Evolutionary conservation across 2,888 invertebrate genomes (phyloP), one percentile per base, ranked within the genome.

Genomic region (Pyrocoelia pectoralis): DNA sequence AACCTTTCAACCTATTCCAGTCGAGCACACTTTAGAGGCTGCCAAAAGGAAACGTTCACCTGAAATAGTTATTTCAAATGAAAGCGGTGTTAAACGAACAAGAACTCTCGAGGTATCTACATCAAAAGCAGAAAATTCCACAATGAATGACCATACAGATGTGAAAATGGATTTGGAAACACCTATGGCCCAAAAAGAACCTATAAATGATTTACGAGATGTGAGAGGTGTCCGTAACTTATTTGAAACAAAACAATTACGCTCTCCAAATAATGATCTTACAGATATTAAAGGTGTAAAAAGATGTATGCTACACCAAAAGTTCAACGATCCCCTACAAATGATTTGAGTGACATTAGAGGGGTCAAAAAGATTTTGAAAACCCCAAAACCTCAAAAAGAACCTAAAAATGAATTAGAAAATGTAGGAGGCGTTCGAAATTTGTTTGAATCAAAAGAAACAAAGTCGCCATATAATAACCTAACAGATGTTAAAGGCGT

Each of bases 361-460:
- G 84, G 84, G 1, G 77, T 84, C 0, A 84, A 83, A 64, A 68
- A 72, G 2, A 65, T 83, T 4, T 80, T 83, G 64, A 76, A 48
- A 41, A 69, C 73, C 6, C 75, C 73, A 2, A 71, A 61, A 58
- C 33, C 17, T 5, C 63, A 74, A 0, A 77, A 72, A 48, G 77
- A 80, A 1, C 82, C 82, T 0, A 74, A 67, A 28, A 82, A 83
- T 63, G 76, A 78, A 52, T 68, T 81, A 15, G 76, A 76, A 14
- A 76, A 81, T 56, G 77, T 82, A 8, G 56, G 50, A 1, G 77
- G 81, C 55, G 76, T 83, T 0, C 83, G 69, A 61, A 46, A 53
- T 56, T 49, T 76, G 9, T 51, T 76, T n/a, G 56, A 10, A 9
- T n/a, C n/a, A 72, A 68, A 5, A 70, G 12, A 65, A 52, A 59